Evolutionary conservation across 1,140 invertebrate genomes (phyloP).

Genomic region (Drosophila azteca): DNA sequence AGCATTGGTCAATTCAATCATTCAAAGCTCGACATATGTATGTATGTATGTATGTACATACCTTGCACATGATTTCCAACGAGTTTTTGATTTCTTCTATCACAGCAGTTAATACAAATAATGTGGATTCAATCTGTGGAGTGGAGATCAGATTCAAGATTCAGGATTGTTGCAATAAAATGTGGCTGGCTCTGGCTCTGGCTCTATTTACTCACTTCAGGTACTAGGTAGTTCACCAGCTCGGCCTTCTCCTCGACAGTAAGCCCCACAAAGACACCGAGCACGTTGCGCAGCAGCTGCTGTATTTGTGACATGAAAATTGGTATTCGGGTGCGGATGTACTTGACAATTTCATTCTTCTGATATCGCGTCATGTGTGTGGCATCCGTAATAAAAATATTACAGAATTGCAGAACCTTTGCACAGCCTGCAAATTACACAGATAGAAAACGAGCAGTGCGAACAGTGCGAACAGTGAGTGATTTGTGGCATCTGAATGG

Average conservation of each 20-base stretch:
- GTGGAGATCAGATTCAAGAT: no score
- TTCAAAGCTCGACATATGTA: neutral
- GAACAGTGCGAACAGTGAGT: constrained; percentile 3
- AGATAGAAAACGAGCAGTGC: neutral
- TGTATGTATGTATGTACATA: constrained; percentile 49
- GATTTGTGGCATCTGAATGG: neutral
- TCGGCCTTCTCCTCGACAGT: constrained; percentile 85
- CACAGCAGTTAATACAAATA: constrained; percentile 77
- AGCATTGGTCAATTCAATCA: neutral
- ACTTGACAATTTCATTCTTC: constrained; percentile 87
- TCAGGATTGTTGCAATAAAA: no score
- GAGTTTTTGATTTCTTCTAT: constrained; percentile 83
- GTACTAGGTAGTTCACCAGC: constrained; percentile 87
- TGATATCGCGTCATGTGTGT: constrained; percentile 85
- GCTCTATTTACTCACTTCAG: constrained; percentile 84
- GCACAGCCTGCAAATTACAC: constrained; percentile 77
- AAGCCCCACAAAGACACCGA: constrained; percentile 86
- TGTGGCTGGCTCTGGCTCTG: no score
- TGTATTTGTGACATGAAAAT: constrained; percentile 87
- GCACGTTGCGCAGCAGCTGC: constrained; percentile 86
- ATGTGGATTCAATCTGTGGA: constrained; percentile 72
- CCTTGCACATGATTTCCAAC: constrained; percentile 78
- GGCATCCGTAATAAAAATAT: constrained; percentile 86
- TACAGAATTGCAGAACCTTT: constrained; percentile 87
- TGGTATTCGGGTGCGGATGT: constrained; percentile 87